phyloP scores from a whole-genome alignment of 2,888 invertebrate species.

The Malacosoma neustria region DNA sequence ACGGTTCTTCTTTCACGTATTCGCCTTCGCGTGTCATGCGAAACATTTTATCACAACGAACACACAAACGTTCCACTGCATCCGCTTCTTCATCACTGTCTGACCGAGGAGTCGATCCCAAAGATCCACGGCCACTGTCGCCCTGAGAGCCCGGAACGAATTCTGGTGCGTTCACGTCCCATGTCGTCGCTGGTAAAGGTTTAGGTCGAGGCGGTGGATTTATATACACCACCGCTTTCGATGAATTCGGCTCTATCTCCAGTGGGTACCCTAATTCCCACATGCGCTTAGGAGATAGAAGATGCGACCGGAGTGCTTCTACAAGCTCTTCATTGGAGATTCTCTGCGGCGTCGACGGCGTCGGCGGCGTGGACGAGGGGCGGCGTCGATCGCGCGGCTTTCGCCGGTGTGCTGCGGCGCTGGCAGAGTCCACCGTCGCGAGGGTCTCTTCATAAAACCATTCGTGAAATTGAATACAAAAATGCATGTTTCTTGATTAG shows the following conservation, averaged over 20 bases:
- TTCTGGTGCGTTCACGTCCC: slow-evolving; percentile 81
- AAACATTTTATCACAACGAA: slow-evolving; percentile 83
- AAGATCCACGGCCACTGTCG: slow-evolving; percentile 72
- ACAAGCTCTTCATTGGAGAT: slow-evolving; percentile 74
- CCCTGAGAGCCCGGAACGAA: slow-evolving; percentile 77
- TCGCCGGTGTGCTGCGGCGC: slow-evolving; percentile 56
- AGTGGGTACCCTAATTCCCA: slow-evolving; percentile 83
- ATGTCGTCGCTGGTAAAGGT: slow-evolving; percentile 43
- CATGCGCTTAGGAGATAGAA: slow-evolving; percentile 77
- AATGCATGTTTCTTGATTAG: slow-evolving; percentile 58
- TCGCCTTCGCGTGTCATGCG: slow-evolving; percentile 80
- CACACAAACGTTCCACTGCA: slow-evolving; percentile 78
- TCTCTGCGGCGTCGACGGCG: slow-evolving; percentile 64
- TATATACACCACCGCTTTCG: slow-evolving; percentile 78
- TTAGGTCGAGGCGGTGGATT: slow-evolving; percentile 65
- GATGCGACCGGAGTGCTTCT: slow-evolving; percentile 74
- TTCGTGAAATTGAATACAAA: slow-evolving; percentile 61
- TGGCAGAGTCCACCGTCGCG: slow-evolving; percentile 55
- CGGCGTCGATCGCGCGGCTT: slow-evolving; percentile 53
- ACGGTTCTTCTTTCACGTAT: slow-evolving; percentile 83
- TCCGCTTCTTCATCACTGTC: slow-evolving; percentile 74
- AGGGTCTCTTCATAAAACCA: slow-evolving; percentile 69
- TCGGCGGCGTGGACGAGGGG: slow-evolving; percentile 61
- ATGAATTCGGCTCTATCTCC: slow-evolving; percentile 75
- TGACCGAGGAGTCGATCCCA: slow-evolving; percentile 71